These are phyloP conservation scores for Sinella curviseta DNA, from an alignment of 1,140 invertebrate genomes.

Conservation along the genomic window DNA sequence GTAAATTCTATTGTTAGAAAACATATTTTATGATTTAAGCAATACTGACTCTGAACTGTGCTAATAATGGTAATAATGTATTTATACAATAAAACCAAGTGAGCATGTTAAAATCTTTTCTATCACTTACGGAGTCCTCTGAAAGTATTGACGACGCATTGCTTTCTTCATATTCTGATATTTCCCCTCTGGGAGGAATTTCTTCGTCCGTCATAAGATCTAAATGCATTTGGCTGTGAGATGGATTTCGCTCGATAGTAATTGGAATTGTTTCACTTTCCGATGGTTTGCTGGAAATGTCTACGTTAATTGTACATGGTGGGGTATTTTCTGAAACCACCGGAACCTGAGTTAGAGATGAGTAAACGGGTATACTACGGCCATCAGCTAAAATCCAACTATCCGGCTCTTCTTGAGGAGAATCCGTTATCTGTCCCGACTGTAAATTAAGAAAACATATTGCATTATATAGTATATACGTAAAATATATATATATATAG, in stretches of 20 bases:
- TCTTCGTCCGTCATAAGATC: conserved; percentile 79
- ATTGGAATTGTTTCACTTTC: conserved; percentile 16
- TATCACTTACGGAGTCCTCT: conserved; percentile 32
- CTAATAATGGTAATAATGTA: too few species aligned
- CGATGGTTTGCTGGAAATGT: neutral
- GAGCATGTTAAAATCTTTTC: neutral
- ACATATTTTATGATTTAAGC: neutral
- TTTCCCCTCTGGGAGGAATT: conserved; percentile 70
- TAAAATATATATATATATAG: too few species aligned
- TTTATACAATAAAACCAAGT: too few species aligned
- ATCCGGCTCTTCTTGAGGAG: conserved; percentile 19
- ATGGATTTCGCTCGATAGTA: neutral
- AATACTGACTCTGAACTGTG: neutral
- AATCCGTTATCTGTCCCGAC: conserved; percentile 4
- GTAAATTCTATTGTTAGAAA: neutral
- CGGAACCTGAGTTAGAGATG: conserved; percentile 29
- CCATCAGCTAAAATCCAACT: conserved; percentile 38
- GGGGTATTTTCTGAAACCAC: neutral
- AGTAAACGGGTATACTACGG: conserved; percentile 36
- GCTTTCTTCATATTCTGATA: conserved; percentile 46
- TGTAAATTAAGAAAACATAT: neutral
- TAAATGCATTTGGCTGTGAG: neutral
- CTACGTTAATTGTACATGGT: neutral
- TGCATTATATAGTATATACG: too few species aligned
- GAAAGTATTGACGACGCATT: conserved; percentile 42